These are phyloP conservation scores for Eutolmus rufibarbis DNA, from an alignment of 2,888 invertebrate genomes.

Conservation along the genomic window DNA sequence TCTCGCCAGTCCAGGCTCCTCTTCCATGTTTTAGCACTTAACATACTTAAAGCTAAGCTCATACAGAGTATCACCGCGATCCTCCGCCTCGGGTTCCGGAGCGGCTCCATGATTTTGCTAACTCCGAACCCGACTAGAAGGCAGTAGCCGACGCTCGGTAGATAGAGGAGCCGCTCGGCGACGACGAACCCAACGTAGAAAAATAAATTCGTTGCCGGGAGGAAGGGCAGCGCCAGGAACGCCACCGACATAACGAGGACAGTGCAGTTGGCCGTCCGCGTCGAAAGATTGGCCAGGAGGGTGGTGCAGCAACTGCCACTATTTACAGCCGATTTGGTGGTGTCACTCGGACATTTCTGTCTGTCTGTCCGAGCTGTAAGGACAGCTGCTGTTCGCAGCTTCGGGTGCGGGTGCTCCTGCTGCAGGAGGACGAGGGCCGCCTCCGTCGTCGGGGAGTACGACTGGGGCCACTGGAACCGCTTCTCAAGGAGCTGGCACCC, in stretches of 20 bases:
- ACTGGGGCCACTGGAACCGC: not conserved
- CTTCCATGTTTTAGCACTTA: conserved; percentile 78
- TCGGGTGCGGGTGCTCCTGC: not conserved
- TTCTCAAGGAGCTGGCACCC: conserved; percentile 49
- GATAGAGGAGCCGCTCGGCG: conserved; percentile 93
- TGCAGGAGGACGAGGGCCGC: conserved; percentile 31
- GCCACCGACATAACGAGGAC: conserved; percentile 70
- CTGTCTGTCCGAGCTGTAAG: not conserved
- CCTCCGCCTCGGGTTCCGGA: conserved; percentile 53
- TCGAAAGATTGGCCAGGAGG: conserved; percentile 40
- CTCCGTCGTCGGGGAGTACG: conserved; percentile 44
- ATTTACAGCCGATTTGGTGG: conserved; percentile 10
- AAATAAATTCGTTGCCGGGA: conserved; percentile 94
- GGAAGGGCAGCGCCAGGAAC: conserved; percentile 88
- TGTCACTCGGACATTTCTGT: not conserved
- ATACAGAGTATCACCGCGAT: conserved; percentile 57
- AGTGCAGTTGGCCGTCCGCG: conserved; percentile 53
- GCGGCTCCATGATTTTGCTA: conserved; percentile 61
- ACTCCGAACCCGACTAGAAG: conserved; percentile 82
- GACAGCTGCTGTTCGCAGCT: not conserved
- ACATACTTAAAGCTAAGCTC: conserved; percentile 70
- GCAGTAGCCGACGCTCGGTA: conserved; percentile 96
- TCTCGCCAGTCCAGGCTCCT: conserved; percentile 91
- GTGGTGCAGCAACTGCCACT: conserved; percentile 20
- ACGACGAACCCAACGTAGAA: conserved; percentile 99